Conservation (phyloP, 2,888 invertebrate species). For the Tuta absoluta region DNA sequence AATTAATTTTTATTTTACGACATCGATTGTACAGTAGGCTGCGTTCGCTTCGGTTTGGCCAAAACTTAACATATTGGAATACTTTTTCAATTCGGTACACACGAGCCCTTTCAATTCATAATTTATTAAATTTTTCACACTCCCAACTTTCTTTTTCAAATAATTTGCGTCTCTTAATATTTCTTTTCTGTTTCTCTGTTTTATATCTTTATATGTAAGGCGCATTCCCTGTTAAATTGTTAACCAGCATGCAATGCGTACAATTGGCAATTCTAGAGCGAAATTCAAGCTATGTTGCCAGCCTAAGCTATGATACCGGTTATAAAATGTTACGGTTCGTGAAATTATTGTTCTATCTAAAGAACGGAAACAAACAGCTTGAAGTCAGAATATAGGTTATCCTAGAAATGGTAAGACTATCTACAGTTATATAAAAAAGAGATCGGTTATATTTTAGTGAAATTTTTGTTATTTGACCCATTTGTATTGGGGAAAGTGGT, state of each 20-base stretch:
- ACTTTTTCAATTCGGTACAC: no score
- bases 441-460: constrained; percentile 32
- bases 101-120: no score
- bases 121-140: neutral
- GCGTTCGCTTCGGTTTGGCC: no score
- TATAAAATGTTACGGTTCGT: constrained; percentile 13
- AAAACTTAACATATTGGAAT: no score
- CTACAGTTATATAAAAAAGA: constrained; percentile 45
- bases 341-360: constrained; percentile 39
- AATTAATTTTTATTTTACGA: no score
- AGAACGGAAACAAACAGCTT: constrained; percentile 39
- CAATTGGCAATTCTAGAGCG: constrained; percentile 17
- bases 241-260: constrained; percentile 10
- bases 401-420: constrained; percentile 50
- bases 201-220: neutral
- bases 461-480: neutral
- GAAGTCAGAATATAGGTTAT: constrained; percentile 41
- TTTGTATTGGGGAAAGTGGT: neutral
- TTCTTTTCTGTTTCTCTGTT: neutral
- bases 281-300: constrained; percentile 16
- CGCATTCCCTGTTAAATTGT: constrained; percentile 11
- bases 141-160: neutral
- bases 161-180: neutral
- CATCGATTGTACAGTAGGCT: no score
- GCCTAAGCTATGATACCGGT: constrained; percentile 12